phyloP scores from a whole-genome alignment of 1,140 invertebrate species.

The Solenopsis invicta region DNA sequence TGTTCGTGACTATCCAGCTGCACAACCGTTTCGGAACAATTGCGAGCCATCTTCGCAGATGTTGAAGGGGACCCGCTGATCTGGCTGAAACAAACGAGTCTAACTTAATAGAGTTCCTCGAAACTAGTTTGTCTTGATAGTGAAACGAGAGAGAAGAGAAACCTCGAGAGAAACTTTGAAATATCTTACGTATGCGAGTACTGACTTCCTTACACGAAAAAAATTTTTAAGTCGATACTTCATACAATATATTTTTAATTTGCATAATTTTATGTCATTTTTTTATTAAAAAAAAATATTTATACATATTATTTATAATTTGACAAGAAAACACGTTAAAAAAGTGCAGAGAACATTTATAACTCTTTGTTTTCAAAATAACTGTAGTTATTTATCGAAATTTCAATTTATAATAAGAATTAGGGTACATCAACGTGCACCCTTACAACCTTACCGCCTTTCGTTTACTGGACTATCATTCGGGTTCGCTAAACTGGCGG shows the following conservation, averaged over 20 bases:
- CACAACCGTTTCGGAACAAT: slow-evolving; percentile 82
- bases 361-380: not conserved
- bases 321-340: not conserved
- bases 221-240: not conserved
- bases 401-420: not conserved
- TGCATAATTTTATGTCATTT: not conserved
- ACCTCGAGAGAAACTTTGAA: not conserved
- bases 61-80: slow-evolving; percentile 81
- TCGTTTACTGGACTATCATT: slow-evolving; percentile 79
- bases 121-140: not conserved
- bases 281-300: not conserved
- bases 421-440: not conserved
- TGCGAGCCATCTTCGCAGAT: slow-evolving; percentile 79
- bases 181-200: not conserved
- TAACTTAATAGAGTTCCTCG: slow-evolving; percentile 78
- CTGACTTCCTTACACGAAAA: not conserved
- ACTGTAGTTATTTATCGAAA: not conserved
- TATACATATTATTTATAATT: not conserved
- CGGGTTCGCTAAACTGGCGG: slow-evolving; percentile 74
- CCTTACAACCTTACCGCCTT: slow-evolving; percentile 79
- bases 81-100: slow-evolving; percentile 86
- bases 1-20: slow-evolving; percentile 81
- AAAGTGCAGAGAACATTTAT: not conserved
- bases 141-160: not conserved
- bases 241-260: not conserved